Evolutionary conservation across 2,888 invertebrate genomes (phyloP), one percentile per base, ranked within the genome.

Genomic region (Agrotis ipsilon): DNA sequence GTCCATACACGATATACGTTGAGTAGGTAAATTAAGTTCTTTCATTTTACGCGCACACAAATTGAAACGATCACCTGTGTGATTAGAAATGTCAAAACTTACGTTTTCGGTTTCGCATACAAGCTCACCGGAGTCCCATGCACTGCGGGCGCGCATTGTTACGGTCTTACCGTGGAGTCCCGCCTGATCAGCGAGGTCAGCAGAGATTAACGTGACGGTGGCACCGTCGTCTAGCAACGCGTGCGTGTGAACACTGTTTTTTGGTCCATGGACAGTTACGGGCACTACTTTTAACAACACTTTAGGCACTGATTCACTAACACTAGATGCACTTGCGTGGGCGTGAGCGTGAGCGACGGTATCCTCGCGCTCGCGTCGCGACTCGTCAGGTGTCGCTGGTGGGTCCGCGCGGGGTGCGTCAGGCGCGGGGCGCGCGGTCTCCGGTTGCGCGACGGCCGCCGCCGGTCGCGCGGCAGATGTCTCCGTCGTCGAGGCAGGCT

Each of bases 91-190:
- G 24, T 45, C 59, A 27, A 27, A 27, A 27, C 27, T 27, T 27
- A 27, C 27, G 27, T 27, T 27, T 27, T 27, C 27, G 27, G 27
- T 27, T 27, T 43, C 19, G 19, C 58, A 58, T 19, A 58, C 19
- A 4, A 58, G 39, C 19, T 58, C 39, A 16, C 19, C 27, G 27
- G 27, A 27, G 27, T 27, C 27, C 59, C 45, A 59, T 59, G 59
- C 59, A 7, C 59, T 60, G 46, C 46, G 59, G 14, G 59, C 59
- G 24, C 59, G 19, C 57, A 57, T 57, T 14, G 57, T 57, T 5
- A 54, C 54, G 14, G 27, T 18, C 54, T 27, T 55, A 58, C 58
- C 58, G 58, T 58, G 58, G 19, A 58, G 58, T 21, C 58, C 58
- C 43, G 19, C 58, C 21, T 43, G 19, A 21, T 58, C 39, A 11